Base-by-base conservation (phyloP, 2,113 vertebrate genomes). In the Herpailurus yagouaroundi region DNA sequence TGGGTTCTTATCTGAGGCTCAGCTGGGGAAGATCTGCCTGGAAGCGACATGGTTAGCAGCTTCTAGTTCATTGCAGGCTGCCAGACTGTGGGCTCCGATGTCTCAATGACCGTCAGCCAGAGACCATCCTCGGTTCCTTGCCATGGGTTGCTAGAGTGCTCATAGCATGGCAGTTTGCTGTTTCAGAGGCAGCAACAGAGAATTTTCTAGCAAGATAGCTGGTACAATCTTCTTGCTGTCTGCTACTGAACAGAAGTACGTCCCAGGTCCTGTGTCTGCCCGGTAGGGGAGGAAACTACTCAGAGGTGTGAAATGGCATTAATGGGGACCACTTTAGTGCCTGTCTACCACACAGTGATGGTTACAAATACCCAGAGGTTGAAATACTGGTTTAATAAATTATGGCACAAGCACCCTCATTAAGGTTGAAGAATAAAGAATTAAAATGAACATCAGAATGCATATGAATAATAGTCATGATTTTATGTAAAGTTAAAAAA, bases 281-380 rank as follows among this genome's bases (percentile, higher is more conserved):
- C 0, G 25, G 16, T 8, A 29, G 33, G 23, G 3, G 15, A 73
- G 12, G n/a, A 25, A 41, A 48, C 25, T 0, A 23, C 4, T 23
- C 13, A 38, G 5, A 38, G 14, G 2, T 8, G 4, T 63, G 18
- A 27, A 16, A 60, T 11, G 16, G 31, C 4, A 2, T 52, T 21
- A 38, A 3, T 4, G 11, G 27, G 38, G 55, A 1, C 3, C 6
- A 5, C 23, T 9, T 15, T 12, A 18, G 11, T 23, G 19, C 71
- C 16, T 76, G 1, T 52, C 15, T 1, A 55, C 3, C 0, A 13
- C 27, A 50, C 7, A 36, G 7, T 27, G 7, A 64, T n/a, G 27
- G 64, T 33, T 9, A 3, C 8, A 63, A 91, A 48, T 23, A n/a
- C 3, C 1, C 50, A 50, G 4, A 91, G 10, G 21, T 33, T 13